Percentiles rank a stretch among this genome's conserved stretches.
Evolutionary conservation across 2,113 vertebrate genomes (phyloP).

Genomic region (Gopherus flavomarginatus): DNA sequence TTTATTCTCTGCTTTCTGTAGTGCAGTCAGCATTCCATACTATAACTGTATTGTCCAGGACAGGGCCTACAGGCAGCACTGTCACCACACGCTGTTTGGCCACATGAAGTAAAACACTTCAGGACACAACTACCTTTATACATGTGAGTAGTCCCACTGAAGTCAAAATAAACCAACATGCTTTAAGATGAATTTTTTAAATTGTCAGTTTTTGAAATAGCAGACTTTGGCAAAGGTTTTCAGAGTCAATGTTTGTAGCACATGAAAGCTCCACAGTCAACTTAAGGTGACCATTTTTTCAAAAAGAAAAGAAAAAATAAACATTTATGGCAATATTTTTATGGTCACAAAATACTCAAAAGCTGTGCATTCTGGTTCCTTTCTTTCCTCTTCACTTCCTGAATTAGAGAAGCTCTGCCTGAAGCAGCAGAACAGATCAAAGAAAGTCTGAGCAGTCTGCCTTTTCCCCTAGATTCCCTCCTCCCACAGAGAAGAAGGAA

Average conservation of each 20-base stretch:
- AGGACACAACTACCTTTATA: background rate
- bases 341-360: background rate
- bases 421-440: background rate
- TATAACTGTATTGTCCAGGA: background rate
- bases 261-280: background rate
- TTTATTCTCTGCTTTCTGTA: background rate
- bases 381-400: background rate
- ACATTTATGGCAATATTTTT: background rate
- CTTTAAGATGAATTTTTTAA: background rate
- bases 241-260: background rate
- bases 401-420: background rate
- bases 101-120: background rate
- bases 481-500: background rate
- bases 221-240: background rate
- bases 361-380: background rate
- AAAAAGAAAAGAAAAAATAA: slow-evolving; percentile 1
- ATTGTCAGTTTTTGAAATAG: background rate
- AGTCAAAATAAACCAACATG: background rate
- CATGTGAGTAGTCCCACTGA: background rate
- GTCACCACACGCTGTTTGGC: background rate
- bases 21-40: background rate
- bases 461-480: background rate
- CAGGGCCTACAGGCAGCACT: rapidly evolving
- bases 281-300: background rate
- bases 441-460: background rate